Base-by-base conservation (phyloP, 1,140 invertebrate genomes). In the Uloborus diversus region DNA sequence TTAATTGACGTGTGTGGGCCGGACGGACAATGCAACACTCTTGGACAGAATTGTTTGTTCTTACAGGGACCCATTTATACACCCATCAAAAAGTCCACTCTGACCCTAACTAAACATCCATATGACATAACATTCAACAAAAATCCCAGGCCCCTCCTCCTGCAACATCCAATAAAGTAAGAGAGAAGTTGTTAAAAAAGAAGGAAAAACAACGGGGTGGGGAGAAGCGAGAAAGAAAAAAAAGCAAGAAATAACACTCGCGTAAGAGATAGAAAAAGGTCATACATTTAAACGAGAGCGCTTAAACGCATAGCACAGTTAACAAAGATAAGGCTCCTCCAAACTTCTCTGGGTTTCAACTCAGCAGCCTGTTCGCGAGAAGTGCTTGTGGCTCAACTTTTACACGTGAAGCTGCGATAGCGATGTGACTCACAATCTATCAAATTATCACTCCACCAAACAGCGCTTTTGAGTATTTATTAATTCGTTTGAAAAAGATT, bases 1-100 rank as follows among this genome's bases (percentile, higher is more conserved):
- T 69, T 79, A 79, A 79, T 79, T 79, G 76, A 79, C 76, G 76
- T 79, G 76, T 79, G 76, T 79, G 76, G 76, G 76, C 64, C 51
- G 65, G 76, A n/a, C 42, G 66, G 62, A 78, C 73, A 78, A 78
- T 78, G 57, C 61, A 59, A 47, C 65, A 61, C 57, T 64, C 61
- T 70, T 57, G 68, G 30, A 35, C 37, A 64, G 28, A 17, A 14
- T 78, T 78, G 73, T 78, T 78, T 78, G 73, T 78, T 78, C 73
- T 65, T 78, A 65, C 47, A 23, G 61, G 42, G 32, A 53, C 61
- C 61, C 69, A 71, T 71, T 71, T 71, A 62, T 62, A 49, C 71
- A 28, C 73, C 42, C 73, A 78, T 78, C 62, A 78, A 66, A 78
- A 65, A 78, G 73, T 78, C 61, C 73, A 66, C 73, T 78, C 47